Conservation (phyloP, 2,797 vertebrate genomes). For the Mormyrops boulengeri region DNA sequence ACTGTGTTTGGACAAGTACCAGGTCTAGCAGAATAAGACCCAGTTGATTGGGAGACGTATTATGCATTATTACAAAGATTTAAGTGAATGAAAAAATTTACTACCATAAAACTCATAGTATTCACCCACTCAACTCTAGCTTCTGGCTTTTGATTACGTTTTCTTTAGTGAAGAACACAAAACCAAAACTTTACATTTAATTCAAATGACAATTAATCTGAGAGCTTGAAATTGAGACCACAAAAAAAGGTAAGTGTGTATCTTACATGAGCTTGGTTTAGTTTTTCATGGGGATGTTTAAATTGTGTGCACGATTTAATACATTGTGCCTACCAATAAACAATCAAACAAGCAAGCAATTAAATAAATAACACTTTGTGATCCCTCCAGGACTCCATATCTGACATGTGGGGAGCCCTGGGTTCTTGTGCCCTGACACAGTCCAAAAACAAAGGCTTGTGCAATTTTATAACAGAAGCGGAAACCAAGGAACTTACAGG, state of each 20-base stretch:
- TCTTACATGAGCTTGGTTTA: background rate
- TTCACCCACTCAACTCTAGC: background rate
- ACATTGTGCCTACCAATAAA: background rate
- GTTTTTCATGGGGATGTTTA: background rate
- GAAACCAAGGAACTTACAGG: conserved; percentile 11
- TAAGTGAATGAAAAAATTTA: background rate
- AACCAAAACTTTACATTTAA: background rate
- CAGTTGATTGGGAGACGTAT: background rate
- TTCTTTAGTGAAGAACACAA: background rate
- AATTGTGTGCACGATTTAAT: background rate
- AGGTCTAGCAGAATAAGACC: background rate
- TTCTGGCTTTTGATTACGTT: background rate
- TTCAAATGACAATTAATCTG: background rate
- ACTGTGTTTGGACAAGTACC: background rate
- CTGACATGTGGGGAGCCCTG: background rate
- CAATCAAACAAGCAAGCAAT: background rate
- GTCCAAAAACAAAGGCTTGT: conserved; percentile 16
- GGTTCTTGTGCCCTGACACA: background rate
- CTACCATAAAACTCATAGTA: background rate
- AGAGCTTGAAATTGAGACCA: background rate
- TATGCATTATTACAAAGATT: background rate
- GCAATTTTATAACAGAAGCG: conserved; percentile 10
- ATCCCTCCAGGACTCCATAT: background rate
- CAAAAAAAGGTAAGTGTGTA: background rate
- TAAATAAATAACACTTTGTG: background rate